Percentiles rank a stretch among this genome's conserved stretches.
Evolutionary conservation across 2,888 invertebrate species (phyloP).

Genomic region (Abrostola tripartita): DNA sequence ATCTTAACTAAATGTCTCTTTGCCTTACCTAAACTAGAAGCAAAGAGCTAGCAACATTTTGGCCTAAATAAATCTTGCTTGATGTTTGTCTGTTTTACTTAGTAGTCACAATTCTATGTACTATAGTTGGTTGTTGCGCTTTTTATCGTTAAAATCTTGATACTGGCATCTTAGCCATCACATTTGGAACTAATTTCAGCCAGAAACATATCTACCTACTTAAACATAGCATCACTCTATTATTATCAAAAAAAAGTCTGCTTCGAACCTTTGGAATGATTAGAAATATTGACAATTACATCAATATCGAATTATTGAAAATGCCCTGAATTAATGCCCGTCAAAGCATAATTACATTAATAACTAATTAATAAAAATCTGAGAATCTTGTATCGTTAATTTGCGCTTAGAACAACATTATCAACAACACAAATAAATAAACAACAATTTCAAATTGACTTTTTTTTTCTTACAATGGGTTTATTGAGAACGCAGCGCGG

Average conservation of each 20-base stretch:
- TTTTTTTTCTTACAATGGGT: not conserved
- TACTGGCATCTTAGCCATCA: too few species aligned
- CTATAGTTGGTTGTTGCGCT: too few species aligned
- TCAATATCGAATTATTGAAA: not conserved
- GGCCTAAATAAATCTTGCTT: not conserved
- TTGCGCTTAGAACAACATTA: slow-evolving; percentile 44
- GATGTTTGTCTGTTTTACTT: not conserved
- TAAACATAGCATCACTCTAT: too few species aligned
- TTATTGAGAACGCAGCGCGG: not conserved
- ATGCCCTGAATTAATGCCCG: slow-evolving; percentile 49
- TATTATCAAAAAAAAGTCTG: not conserved
- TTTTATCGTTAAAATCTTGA: too few species aligned
- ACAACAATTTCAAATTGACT: not conserved
- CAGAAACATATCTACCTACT: too few species aligned
- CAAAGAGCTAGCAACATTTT: not conserved
- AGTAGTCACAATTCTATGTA: too few species aligned
- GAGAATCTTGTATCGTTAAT: slow-evolving; percentile 47
- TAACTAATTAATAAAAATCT: slow-evolving; percentile 27
- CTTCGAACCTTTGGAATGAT: not conserved
- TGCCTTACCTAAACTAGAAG: not conserved
- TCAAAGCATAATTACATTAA: slow-evolving; percentile 12
- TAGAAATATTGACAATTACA: not conserved
- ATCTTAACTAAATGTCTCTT: not conserved
- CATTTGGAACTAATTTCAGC: too few species aligned
- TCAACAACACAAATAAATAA: slow-evolving; percentile 31